Evolutionary conservation across 2,797 vertebrate species (phyloP), one percentile per base, ranked within the genome.

Genomic region (Heliangelus exortis): DNA sequence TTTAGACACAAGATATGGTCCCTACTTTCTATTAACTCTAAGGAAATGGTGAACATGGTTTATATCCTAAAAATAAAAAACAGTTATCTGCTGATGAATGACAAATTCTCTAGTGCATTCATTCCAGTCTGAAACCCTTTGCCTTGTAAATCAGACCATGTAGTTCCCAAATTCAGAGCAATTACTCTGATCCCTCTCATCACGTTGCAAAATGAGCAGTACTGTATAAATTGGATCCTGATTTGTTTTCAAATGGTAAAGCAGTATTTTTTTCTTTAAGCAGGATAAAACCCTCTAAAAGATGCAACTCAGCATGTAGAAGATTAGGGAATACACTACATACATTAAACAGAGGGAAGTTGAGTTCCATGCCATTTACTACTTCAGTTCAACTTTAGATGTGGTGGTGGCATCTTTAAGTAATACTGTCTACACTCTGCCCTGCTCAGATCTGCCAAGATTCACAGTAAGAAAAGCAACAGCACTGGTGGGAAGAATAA

Each of bases 401-500:
- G 69, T 33, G 65, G 13, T n/a, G 6, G 17, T 19, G 10, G 50
- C 31, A 47, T 84, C 86, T 67, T 34, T 47, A 67, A 71, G 82
- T 71, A 79, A 47, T 23, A 77, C 62, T 8, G 0, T 34, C 85
- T 79, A 8, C 63, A 48, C 76, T 50, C 15, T 19, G 51, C 66
- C 55, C 50, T 94, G 80, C 63, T 78, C 61, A 72, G 73, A 25
- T 80, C 33, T 12, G 81, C 87, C 74, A 29, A 83, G 84, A 91
- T 94, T 96, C 92, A 90, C 92, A 94, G 93, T 62, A 92, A 94
- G 92, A 87, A 95, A 91, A 95, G 81, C 74, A 71, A 87, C 36
- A 28, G 26, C 80, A 50, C 76, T 8, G 1, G 57, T 53, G 53
- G 85, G 84, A 91, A 87, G 90, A 57, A 68, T 7, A 84, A 80